Conservation (phyloP, 1,140 invertebrate species). For the Steinernema feltiae region DNA sequence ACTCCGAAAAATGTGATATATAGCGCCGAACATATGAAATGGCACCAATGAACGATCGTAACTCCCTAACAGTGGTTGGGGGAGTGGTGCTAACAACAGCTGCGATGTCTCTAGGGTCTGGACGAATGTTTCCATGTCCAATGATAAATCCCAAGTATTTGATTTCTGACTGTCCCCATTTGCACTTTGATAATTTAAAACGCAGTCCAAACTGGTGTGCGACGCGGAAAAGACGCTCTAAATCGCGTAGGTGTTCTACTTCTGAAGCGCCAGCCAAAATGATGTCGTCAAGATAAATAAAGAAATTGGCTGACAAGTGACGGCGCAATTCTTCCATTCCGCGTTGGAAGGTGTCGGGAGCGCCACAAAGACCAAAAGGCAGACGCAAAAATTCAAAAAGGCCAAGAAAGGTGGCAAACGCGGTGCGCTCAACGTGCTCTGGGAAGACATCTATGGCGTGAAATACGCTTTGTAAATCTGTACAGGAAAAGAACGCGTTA, state of each 20-base stretch:
- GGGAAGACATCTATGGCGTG: neutral
- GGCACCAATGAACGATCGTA: neutral
- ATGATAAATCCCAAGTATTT: neutral
- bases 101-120: neutral
- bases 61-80: neutral
- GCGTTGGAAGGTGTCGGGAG: neutral
- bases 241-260: neutral
- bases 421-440: neutral
- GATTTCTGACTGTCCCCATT: neutral
- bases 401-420: constrained; percentile 8
- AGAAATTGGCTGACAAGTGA: neutral
- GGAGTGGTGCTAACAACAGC: neutral
- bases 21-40: neutral
- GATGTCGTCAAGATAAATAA: neutral
- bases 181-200: neutral
- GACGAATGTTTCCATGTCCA: neutral
- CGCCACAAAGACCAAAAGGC: constrained; percentile 11
- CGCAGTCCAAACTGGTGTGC: neutral
- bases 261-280: neutral
- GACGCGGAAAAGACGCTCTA: neutral
- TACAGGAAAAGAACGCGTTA: neutral
- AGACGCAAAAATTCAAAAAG: neutral
- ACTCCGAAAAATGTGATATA: neutral
- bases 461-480: neutral
- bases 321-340: neutral